A percentile compares a stretch with the other conserved stretches of the same genome.
Evolutionary conservation across 1,140 invertebrate species (phyloP).

Genomic region (Pectinophora gossypiella): DNA sequence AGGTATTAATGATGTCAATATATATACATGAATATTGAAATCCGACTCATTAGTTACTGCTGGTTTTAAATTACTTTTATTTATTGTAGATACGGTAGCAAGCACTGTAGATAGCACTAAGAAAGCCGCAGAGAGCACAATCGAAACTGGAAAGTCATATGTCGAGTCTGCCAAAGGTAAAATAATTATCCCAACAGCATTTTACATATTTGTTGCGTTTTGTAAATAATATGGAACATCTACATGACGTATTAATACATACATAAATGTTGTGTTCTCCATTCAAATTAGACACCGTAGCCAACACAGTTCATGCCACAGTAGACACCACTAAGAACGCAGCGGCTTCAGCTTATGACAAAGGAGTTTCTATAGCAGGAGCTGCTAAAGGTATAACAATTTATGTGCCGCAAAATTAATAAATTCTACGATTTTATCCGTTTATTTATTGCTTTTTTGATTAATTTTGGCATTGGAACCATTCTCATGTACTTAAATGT

Average conservation of each 20-base stretch:
- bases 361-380: slow-evolving; percentile 34
- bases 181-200: too few relatives aligned
- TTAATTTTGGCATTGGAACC: slow-evolving; percentile 1
- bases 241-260: too few relatives aligned
- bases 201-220: too few relatives aligned
- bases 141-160: slow-evolving; percentile 32
- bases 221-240: too few relatives aligned
- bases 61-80: too few relatives aligned
- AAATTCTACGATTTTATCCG: background rate
- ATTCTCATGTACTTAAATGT: background rate
- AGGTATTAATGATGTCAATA: too few relatives aligned
- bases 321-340: slow-evolving; percentile 52
- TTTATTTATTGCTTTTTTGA: too few relatives aligned
- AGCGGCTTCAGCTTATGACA: slow-evolving; percentile 39
- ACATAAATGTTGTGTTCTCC: too few relatives aligned
- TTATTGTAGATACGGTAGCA: slow-evolving; percentile 35
- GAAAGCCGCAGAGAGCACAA: slow-evolving; percentile 29
- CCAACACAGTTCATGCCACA: slow-evolving; percentile 27
- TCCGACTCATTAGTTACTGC: too few relatives aligned
- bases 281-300: slow-evolving; percentile 26
- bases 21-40: too few relatives aligned
- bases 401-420: background rate
- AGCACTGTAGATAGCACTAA: slow-evolving; percentile 42
- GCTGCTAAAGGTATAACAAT: slow-evolving; percentile 40
- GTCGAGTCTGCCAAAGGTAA: slow-evolving; percentile 43